Evolutionary conservation across 2,113 vertebrate genomes (phyloP).

Genomic region (Cyanistes caeruleus): DNA sequence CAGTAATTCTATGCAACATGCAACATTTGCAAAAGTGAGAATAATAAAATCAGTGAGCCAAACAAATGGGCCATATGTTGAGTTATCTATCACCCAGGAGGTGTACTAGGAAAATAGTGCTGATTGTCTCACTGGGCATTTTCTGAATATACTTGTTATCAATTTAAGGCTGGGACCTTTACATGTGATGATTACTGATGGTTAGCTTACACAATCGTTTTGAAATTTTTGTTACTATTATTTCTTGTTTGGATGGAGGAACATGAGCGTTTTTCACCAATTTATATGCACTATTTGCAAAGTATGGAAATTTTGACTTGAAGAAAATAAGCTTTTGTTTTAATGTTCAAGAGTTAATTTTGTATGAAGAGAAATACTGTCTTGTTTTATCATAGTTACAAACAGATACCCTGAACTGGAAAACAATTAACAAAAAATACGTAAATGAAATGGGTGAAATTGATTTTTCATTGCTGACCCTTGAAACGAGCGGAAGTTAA

Average conservation of each 20-base stretch:
- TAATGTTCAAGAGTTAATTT: not conserved
- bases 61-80: slow-evolving; percentile 44
- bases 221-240: not conserved
- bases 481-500: not conserved
- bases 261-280: not conserved
- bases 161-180: not conserved
- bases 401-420: not conserved
- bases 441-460: not conserved
- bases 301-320: not conserved
- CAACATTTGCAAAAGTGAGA: slow-evolving; percentile 32
- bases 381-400: not conserved
- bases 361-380: not conserved
- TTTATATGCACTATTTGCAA: not conserved
- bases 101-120: not conserved
- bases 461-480: not conserved
- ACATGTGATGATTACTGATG: fast-evolving
- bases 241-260: not conserved
- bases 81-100: not conserved
- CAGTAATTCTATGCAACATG: not conserved
- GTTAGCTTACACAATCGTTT: not conserved
- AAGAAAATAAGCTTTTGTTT: not conserved
- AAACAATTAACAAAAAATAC: not conserved
- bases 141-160: not conserved
- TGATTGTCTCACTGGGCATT: not conserved
- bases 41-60: slow-evolving; percentile 32